Evolutionary conservation across 1,140 invertebrate genomes (phyloP), one percentile per base, ranked within the genome.

Genomic region (Cherax quadricarinatus): DNA sequence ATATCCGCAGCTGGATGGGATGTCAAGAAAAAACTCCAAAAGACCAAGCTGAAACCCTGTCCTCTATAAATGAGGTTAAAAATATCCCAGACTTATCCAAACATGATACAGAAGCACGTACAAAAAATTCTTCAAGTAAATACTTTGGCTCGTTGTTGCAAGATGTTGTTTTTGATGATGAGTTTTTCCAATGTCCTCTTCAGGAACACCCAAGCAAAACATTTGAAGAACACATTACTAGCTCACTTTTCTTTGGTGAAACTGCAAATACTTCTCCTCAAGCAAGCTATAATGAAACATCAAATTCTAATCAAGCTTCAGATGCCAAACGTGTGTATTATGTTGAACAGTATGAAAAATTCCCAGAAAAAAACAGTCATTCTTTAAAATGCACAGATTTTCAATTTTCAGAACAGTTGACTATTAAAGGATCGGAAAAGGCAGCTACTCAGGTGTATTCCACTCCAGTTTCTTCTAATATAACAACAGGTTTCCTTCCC

Each of bases 191-290:
- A 73, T 91, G 90, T 57, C 90, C 84, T 49, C 60, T 86, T 57
- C 24, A 62, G 48, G 90, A 91, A 82, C 57, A 81, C 9, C 84
- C 83, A 18, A 80, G 78, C 62, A 24, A 41, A 30, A 86, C 90
- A 16, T 82, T 91, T 82, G 53, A 4, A 18, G 90, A 91, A 81
- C 90, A 91, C 78, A 70, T 86, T 6, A 78, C 14, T 66, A 87
- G 84, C 51, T 81, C 90, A 66, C 84, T 87, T 48, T 91, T 91
- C 60, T 91, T 86, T 91, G 90, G 83, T 30, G 90, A 91, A 41
- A 91, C 84, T 82, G 84, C 90, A 41, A 70, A 48, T 73, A 81
- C 18, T 86, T 91, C 24, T 12, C 4, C 48, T 41, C 60, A 85
- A 21, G 21, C 70, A 85, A 75, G 6, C 24, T 4, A 30, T 75